Percentiles rank a stretch among this genome's conserved stretches.
phyloP scores from a whole-genome alignment of 2,797 vertebrate species.

The Enteromius unitaeniatus region DNA sequence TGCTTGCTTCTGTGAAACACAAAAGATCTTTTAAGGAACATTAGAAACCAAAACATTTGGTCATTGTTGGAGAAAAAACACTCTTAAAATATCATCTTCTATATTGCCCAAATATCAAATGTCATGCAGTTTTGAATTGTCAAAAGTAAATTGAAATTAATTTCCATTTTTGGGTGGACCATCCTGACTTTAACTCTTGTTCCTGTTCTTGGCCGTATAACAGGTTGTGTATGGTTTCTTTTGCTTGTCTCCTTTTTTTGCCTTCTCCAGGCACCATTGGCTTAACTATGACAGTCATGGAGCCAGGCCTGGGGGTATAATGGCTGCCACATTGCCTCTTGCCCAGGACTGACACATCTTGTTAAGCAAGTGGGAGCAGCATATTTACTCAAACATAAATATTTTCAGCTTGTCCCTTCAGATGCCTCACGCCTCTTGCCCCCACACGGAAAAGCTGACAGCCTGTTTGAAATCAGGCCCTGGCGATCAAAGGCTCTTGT shows the following conservation, averaged over 20 bases:
- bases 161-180: not conserved
- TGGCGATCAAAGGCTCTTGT: conserved; percentile 78
- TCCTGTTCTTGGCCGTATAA: conserved; percentile 1
- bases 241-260: conserved; percentile 41
- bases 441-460: conserved; percentile 71
- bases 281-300: conserved; percentile 55
- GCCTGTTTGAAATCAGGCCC: conserved; percentile 72
- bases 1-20: not conserved
- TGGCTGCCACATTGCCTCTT: conserved; percentile 67
- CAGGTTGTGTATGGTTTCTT: conserved; percentile 31
- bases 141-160: not conserved
- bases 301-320: conserved; percentile 62
- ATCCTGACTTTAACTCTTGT: not conserved
- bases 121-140: not conserved
- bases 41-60: not conserved
- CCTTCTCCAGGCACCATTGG: conserved; percentile 49
- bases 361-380: conserved; percentile 69
- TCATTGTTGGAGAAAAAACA: not conserved
- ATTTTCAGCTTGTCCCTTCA: conserved; percentile 71
- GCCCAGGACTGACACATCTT: conserved; percentile 72
- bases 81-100: not conserved
- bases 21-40: not conserved
- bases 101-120: not conserved
- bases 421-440: conserved; percentile 68
- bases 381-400: conserved; percentile 73